Conservation (phyloP, 2,888 invertebrate genomes). For the Caenorhabditis angaria region DNA sequence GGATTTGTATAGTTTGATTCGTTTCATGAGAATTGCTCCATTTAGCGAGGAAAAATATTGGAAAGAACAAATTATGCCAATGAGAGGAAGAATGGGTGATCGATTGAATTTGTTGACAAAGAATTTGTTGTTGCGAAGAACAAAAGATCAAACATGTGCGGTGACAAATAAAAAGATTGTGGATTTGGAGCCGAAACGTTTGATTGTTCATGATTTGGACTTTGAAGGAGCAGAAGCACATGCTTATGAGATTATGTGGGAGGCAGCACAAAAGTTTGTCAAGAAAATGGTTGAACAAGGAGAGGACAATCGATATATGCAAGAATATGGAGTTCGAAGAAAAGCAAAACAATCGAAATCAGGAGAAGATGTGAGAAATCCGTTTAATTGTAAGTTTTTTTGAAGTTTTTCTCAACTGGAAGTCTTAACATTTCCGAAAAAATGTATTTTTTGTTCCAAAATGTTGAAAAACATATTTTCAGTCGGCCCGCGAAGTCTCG, state of each 20-base stretch:
- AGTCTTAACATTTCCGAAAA: not conserved
- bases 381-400: slow-evolving; percentile 47
- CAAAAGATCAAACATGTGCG: slow-evolving; percentile 80
- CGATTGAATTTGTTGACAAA: slow-evolving; percentile 87
- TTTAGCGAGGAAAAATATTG: slow-evolving; percentile 89
- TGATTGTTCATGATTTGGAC: slow-evolving; percentile 68
- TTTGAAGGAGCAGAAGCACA: slow-evolving; percentile 70
- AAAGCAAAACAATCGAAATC: slow-evolving; percentile 21
- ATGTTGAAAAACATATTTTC: too few relatives aligned
- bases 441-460: too few relatives aligned
- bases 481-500: slow-evolving; percentile 46
- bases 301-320: slow-evolving; percentile 21
- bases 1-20: slow-evolving; percentile 76
- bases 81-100: slow-evolving; percentile 72
- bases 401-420: not conserved
- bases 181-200: slow-evolving; percentile 65
- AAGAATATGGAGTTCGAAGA: slow-evolving; percentile 21
- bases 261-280: slow-evolving; percentile 69
- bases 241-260: slow-evolving; percentile 70
- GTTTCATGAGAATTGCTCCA: slow-evolving; percentile 86
- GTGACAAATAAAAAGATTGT: slow-evolving; percentile 72
- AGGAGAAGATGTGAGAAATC: slow-evolving; percentile 50
- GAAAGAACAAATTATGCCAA: slow-evolving; percentile 86
- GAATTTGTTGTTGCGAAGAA: slow-evolving; percentile 85
- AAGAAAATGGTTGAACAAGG: slow-evolving; percentile 44